These are phyloP conservation scores for Eumerus sabulonum DNA, from an alignment of 2,888 invertebrate species.

Conservation along the genomic window DNA sequence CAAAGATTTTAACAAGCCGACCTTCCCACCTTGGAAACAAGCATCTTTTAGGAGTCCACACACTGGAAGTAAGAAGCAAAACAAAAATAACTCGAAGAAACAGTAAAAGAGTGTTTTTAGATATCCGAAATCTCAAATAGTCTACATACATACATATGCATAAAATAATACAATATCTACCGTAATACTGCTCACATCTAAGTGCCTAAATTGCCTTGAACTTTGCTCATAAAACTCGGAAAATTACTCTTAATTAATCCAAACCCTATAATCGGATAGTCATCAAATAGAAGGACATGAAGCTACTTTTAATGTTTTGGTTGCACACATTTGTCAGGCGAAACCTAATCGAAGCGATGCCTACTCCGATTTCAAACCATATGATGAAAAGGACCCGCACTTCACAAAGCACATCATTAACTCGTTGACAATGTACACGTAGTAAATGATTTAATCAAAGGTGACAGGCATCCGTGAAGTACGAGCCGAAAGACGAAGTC, in stretches of 20 bases:
- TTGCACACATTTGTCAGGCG: neutral
- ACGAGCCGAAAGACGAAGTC: constrained; percentile 1
- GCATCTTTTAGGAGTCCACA: no score
- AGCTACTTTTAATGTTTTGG: no score
- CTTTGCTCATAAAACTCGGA: constrained; percentile 44
- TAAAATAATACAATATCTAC: no score
- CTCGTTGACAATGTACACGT: constrained; percentile 38
- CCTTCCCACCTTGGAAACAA: no score
- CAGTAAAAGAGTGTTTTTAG: no score
- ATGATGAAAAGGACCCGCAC: constrained; percentile 2
- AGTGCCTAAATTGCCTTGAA: constrained; percentile 48
- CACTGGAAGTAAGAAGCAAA: no score
- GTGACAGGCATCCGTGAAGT: constrained; percentile 18
- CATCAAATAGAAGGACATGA: no score
- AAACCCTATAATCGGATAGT: neutral
- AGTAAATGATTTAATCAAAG: constrained; percentile 29
- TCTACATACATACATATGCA: no score
- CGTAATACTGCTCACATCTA: constrained; percentile 33
- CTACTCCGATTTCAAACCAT: constrained; percentile 47
- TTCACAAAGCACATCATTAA: constrained; percentile 23
- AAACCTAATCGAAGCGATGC: constrained; percentile 24
- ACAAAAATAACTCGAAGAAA: no score
- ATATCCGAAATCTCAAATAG: no score
- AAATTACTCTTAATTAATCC: constrained; percentile 34
- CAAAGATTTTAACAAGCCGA: no score